Conservation (phyloP, 2,888 invertebrate species). For the Orthosia gracilis region DNA sequence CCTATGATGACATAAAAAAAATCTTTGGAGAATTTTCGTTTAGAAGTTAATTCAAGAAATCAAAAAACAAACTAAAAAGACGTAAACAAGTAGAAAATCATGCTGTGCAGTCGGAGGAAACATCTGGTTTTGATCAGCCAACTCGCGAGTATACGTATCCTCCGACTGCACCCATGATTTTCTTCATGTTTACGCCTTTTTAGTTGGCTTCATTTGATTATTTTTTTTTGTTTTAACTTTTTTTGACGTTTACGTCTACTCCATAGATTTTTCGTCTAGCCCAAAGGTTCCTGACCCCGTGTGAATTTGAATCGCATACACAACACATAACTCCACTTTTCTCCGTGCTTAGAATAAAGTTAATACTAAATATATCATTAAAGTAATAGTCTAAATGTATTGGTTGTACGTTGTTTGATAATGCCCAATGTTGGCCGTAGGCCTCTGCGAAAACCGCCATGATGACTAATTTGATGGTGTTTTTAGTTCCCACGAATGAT, state of each 20-base stretch:
- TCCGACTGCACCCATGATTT: no score
- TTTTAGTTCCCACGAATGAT: constrained; percentile 2
- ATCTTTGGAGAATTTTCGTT: no score
- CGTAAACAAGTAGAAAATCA: no score
- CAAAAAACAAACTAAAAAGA: no score
- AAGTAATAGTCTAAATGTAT: constrained; percentile 30
- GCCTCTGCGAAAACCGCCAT: not conserved
- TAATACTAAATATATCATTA: constrained; percentile 43
- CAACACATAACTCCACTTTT: constrained; percentile 48
- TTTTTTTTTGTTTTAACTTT: not conserved
- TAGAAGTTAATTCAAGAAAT: no score
- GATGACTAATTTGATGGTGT: not conserved
- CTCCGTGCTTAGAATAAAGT: constrained; percentile 63
- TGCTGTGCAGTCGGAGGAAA: no score
- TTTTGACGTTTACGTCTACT: not conserved
- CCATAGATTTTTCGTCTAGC: constrained; percentile 34
- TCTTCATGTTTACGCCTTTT: no score
- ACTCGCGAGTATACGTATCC: no score
- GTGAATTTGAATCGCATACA: constrained; percentile 52
- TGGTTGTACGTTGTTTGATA: constrained; percentile 1
- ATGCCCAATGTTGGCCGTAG: not conserved
- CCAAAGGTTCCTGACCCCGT: constrained; percentile 46
- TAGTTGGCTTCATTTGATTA: no score
- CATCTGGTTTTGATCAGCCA: no score
- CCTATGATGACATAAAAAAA: no score